Conservation (phyloP, 2,797 vertebrate genomes). For the Trichosurus vulpecula region DNA sequence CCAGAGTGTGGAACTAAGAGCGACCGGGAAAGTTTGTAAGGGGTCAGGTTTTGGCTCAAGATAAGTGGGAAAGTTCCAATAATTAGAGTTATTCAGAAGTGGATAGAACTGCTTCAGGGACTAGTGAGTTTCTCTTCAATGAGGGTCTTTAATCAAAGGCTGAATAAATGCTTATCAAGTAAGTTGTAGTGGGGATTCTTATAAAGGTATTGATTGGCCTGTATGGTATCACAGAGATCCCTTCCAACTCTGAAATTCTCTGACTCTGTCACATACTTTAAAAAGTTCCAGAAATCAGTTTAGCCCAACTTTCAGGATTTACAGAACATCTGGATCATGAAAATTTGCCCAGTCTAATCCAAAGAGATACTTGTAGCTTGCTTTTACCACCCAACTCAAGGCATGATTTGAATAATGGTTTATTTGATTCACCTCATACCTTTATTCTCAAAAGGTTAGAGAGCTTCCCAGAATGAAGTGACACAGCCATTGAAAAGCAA, state of each 20-base stretch:
- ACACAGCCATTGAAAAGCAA: neutral
- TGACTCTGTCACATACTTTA: neutral
- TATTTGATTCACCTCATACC: neutral
- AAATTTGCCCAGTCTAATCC: neutral
- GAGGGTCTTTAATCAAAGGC: neutral
- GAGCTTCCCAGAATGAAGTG: rapidly evolving
- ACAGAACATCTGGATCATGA: neutral
- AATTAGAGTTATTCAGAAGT: neutral
- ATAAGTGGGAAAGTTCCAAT: neutral
- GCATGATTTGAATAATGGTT: rapidly evolving
- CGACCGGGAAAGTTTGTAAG: neutral
- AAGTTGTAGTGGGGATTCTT: neutral
- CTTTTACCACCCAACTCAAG: no score
- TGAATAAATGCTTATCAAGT: neutral
- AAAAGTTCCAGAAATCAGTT: neutral
- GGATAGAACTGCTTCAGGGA: neutral
- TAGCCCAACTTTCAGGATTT: neutral
- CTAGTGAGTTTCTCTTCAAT: neutral
- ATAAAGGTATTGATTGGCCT: neutral
- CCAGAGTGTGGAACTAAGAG: neutral
- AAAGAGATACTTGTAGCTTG: neutral
- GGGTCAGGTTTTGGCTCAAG: neutral
- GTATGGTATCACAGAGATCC: neutral
- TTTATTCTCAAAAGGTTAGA: neutral
- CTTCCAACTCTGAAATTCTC: neutral